Conservation (phyloP, 2,888 invertebrate genomes). For the Imbricaverruca yamaguchii region DNA sequence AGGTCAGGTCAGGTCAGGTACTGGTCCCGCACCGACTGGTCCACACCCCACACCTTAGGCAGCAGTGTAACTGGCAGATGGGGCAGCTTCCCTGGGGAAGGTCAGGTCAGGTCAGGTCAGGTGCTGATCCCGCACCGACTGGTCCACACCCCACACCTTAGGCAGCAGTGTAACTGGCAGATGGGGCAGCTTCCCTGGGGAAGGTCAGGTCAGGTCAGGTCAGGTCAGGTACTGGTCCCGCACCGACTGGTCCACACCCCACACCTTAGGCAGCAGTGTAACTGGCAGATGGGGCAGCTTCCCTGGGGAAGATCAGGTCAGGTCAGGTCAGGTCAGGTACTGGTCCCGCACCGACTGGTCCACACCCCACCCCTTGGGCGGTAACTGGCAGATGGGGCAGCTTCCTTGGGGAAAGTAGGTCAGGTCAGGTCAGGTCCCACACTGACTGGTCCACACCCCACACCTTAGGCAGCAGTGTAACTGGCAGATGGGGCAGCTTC, state of each 20-base stretch:
- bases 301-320: not conserved
- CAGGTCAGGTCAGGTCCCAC: conserved; percentile 33
- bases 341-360: too few relatives aligned
- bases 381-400: too few relatives aligned
- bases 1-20: conserved; percentile 39
- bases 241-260: conserved; percentile 42
- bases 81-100: conserved; percentile 34
- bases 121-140: too few relatives aligned
- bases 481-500: conserved; percentile 37
- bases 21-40: conserved; percentile 38
- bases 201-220: too few relatives aligned
- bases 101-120: too few relatives aligned
- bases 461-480: conserved; percentile 41
- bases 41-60: conserved; percentile 45
- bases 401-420: too few relatives aligned
- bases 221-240: conserved; percentile 42
- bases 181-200: too few relatives aligned
- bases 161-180: too few relatives aligned
- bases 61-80: conserved; percentile 39
- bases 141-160: too few relatives aligned
- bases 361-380: too few relatives aligned
- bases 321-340: too few relatives aligned
- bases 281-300: conserved; percentile 38
- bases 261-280: conserved; percentile 42
- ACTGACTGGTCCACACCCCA: conserved; percentile 43